Evolutionary conservation across 2,113 vertebrate species (phyloP), one percentile per base, ranked within the genome.

Genomic region (Cynoglossus semilaevis): DNA sequence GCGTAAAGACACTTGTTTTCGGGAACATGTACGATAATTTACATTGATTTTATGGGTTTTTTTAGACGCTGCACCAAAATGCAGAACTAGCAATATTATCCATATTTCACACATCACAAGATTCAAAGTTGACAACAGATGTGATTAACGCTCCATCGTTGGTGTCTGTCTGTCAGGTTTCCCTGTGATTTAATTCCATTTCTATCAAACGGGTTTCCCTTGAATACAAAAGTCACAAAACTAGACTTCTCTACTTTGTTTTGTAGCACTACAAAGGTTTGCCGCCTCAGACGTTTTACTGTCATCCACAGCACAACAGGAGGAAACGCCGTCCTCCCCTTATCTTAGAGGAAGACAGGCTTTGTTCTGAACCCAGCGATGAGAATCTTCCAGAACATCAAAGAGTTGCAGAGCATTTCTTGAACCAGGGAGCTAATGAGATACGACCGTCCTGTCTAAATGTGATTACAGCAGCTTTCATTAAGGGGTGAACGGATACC

Each of bases 351-450:
- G 83, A 81, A 76, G 58, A 67, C 64, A 8, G 43, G 70, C 88
- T 91, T 91, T 91, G 84, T 90, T 90, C 83, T 84, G 37, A 77
- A 70, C 68, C 74, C 78, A 80, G 82, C 76, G 74, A 70, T 72
- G 75, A 82, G 76, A 85, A 77, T 90, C 84, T 84, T 63, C 81
- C 82, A 79, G 76, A 70, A 87, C 87, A 89, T 90, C 87, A 91
- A 88, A 90, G 87, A 73, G 60, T 49, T 49, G 35, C 64, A 48
- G 63, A 62, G 49, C 71, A 11, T 70, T 84, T 77, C 67, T 68
- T 34, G 67, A 63, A 79, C 68, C 63, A 16, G 60, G 58, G 42
- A 48, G 49, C 72, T 86, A 89, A 91, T 88, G 80, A 90, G 79
- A 74, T 67, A 77, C 53, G 84, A 86, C 71, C 70, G 15, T 77